A percentile compares a stretch with the other conserved stretches of the same genome.
Evolutionary conservation across 2,797 vertebrate genomes (phyloP).

Genomic region (Hyperoplus immaculatus): DNA sequence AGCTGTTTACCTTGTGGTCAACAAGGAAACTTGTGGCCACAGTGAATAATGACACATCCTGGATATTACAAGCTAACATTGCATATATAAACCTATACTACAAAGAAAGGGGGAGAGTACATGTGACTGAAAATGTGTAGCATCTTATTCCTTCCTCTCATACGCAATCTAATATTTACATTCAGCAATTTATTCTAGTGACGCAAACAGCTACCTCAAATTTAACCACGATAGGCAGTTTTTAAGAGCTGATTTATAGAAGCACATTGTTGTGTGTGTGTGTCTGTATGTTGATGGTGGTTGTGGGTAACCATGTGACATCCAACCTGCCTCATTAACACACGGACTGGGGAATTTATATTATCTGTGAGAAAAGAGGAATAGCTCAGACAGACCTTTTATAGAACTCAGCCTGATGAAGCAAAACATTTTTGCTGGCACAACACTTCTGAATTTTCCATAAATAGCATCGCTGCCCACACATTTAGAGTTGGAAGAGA

Average conservation of each 20-base stretch:
- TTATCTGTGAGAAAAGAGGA: neutral
- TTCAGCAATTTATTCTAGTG: neutral
- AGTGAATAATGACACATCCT: neutral
- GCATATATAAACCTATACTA: neutral
- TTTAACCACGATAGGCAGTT: neutral
- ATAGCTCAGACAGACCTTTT: constrained; percentile 2
- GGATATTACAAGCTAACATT: neutral
- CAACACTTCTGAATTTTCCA: constrained; percentile 12
- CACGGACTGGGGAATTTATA: constrained; percentile 1
- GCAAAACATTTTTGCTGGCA: constrained; percentile 8
- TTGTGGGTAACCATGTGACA: neutral
- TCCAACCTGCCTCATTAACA: constrained; percentile 16
- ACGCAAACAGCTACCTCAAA: neutral
- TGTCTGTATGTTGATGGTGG: constrained; percentile 14
- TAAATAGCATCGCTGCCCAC: constrained; percentile 34
- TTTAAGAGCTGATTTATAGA: neutral
- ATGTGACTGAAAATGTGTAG: neutral
- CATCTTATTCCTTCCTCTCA: neutral
- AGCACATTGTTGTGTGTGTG: neutral
- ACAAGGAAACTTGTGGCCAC: neutral
- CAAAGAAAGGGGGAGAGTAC: neutral
- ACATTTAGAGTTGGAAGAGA: constrained; percentile 6
- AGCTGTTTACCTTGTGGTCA: neutral
- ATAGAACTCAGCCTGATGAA: constrained; percentile 10
- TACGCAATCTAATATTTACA: neutral